Evolutionary conservation across 2,888 invertebrate genomes (phyloP).

Genomic region (Ornithoptera alexandrae): DNA sequence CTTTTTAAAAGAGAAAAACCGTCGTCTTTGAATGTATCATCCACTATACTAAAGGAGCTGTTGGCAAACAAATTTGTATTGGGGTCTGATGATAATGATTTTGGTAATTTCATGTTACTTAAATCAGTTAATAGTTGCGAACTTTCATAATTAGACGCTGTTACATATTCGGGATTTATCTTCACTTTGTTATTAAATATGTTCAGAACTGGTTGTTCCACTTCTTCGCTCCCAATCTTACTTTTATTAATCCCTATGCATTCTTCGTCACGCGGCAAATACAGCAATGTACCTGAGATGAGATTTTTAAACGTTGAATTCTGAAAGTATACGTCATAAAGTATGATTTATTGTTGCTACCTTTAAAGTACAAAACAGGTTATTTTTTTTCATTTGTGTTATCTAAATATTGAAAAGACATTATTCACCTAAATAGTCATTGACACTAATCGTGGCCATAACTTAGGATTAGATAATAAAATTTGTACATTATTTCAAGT

Average conservation of each 20-base stretch:
- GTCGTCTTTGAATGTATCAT: conserved; percentile 39
- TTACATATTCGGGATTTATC: conserved; percentile 31
- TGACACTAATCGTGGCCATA: too few relatives aligned
- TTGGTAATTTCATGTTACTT: conserved; percentile 8
- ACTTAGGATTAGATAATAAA: not conserved
- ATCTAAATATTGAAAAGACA: too few relatives aligned
- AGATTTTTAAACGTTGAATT: conserved; percentile 38
- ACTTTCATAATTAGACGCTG: conserved; percentile 17
- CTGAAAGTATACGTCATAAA: not conserved
- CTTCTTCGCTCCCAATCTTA: conserved; percentile 37
- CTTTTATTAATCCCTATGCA: conserved; percentile 47
- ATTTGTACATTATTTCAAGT: not conserved
- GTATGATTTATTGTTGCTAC: not conserved
- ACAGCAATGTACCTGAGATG: conserved; percentile 64
- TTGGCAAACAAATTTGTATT: conserved; percentile 19
- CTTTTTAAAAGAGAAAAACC: conserved; percentile 45
- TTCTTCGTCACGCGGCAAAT: conserved; percentile 55
- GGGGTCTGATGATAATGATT: conserved; percentile 6
- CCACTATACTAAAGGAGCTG: conserved; percentile 37
- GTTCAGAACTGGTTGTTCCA: conserved; percentile 34
- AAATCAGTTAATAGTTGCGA: conserved; percentile 15
- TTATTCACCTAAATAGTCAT: too few relatives aligned
- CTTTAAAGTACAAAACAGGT: too few relatives aligned
- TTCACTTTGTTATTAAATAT: conserved; percentile 26
- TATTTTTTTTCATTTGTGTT: too few relatives aligned